These are phyloP conservation scores for Casuarius casuarius DNA, from an alignment of 2,113 vertebrate species.

Conservation along the genomic window DNA sequence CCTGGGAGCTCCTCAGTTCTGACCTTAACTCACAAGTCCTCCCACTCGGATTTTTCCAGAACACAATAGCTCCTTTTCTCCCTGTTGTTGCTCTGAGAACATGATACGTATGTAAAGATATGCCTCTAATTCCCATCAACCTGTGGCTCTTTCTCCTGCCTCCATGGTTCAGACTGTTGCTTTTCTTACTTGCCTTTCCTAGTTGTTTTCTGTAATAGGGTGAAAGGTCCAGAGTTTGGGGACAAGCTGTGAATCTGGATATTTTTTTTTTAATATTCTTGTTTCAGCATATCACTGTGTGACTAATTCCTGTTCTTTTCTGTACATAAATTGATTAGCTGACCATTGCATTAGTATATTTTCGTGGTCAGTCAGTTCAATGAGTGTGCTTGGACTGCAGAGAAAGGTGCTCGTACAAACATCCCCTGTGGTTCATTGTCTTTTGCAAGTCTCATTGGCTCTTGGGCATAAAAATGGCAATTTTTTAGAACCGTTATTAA, in stretches of 20 bases:
- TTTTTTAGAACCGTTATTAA: background rate
- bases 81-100: background rate
- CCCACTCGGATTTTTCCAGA: background rate
- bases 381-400: background rate
- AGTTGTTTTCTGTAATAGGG: background rate
- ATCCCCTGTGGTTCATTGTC: background rate
- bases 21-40: background rate
- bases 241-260: background rate
- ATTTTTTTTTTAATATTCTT: background rate
- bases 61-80: background rate
- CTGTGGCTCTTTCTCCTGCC: background rate
- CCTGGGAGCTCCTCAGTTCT: background rate
- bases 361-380: background rate
- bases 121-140: background rate
- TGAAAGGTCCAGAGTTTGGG: background rate
- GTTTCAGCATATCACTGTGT: background rate
- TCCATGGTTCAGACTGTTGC: background rate
- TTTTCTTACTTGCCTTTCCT: background rate
- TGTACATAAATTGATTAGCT: background rate
- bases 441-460: background rate
- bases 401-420: background rate
- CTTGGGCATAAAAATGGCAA: background rate
- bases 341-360: background rate
- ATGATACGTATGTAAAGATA: background rate
- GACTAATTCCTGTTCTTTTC: background rate